Base-by-base conservation (phyloP, 2,113 vertebrate genomes). In the Corydoras sp. region DNA sequence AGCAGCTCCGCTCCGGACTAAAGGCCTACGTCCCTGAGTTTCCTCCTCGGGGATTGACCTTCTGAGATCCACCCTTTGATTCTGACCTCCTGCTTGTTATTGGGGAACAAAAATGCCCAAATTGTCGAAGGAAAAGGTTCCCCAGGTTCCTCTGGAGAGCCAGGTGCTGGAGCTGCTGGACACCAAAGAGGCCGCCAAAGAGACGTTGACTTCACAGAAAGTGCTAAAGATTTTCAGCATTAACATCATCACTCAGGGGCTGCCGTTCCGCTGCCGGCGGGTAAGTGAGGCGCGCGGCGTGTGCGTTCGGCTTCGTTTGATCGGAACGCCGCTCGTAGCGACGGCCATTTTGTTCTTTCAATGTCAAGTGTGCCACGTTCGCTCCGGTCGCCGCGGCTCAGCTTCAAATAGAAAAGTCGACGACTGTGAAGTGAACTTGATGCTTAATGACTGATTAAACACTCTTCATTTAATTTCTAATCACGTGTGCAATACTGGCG, bases 201-300 rank as follows among this genome's bases (percentile, higher is more conserved):
- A 95, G 30, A 88, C 91, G 67, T 77, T 95, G 10, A 91, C 93
- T 3, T 91, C 94, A 69, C 95, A 97, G 87, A 96, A 95, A 15
- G 89, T 98, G 58, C 94, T 99, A 86, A 93, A 93, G 91, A 95
- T 98, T 83, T 99, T 99, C 87, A 97, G 95, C 88, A 95, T 98
- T 88, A 99, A 95, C 87, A 98, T 99, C 87, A 97, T 99, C 81
- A 89, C 97, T 15, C 96, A 98, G 80, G 91, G 95, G 73, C 86
- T 98, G 84, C 95, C 95, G 50, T 99, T 98, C 88, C 97, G 94
- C 83, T 94, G 92, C 75, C 92, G 92, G 86, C 94, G 94, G 95
- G 96, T 98, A 90, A 89, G 90, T 90, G 14, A 18, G 29, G 59
- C 24, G 10, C 12, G 7, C 1, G 30, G 10, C 2, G 43, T 10